These are phyloP conservation scores for Diarsia dahlii DNA, from an alignment of 2,888 invertebrate genomes.

Conservation along the genomic window DNA sequence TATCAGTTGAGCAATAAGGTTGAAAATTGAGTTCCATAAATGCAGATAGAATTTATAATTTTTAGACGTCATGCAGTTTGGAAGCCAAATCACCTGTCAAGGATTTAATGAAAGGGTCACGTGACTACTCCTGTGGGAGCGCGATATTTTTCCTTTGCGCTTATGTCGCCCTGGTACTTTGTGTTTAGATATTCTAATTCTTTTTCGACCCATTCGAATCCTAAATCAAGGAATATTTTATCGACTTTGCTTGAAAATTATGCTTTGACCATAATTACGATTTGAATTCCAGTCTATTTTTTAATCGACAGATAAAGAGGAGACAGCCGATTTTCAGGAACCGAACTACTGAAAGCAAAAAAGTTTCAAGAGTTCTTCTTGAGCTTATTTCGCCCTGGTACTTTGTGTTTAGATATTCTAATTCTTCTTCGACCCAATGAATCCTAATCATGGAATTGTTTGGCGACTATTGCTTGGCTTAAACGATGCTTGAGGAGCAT, in stretches of 20 bases:
- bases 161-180: constrained; percentile 56
- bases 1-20: background rate
- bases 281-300: too few relatives aligned
- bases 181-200: constrained; percentile 58
- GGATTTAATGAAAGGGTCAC: constrained; percentile 76
- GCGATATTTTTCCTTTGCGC: constrained; percentile 28
- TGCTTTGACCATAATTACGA: too few relatives aligned
- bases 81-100: constrained; percentile 80
- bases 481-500: background rate
- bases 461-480: background rate
- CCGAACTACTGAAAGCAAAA: too few relatives aligned
- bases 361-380: constrained; percentile 14
- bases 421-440: constrained; percentile 5
- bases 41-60: constrained; percentile 27
- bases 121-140: constrained; percentile 68
- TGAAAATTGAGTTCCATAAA: background rate
- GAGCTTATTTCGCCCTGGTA: constrained; percentile 55
- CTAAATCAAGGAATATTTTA: too few relatives aligned
- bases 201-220: background rate
- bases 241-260: too few relatives aligned
- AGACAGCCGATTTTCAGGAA: too few relatives aligned
- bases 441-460: background rate
- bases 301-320: too few relatives aligned
- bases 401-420: constrained; percentile 58
- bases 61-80: constrained; percentile 69